phyloP scores from a whole-genome alignment of 2,113 vertebrate species.

The Antechinus flavipes region DNA sequence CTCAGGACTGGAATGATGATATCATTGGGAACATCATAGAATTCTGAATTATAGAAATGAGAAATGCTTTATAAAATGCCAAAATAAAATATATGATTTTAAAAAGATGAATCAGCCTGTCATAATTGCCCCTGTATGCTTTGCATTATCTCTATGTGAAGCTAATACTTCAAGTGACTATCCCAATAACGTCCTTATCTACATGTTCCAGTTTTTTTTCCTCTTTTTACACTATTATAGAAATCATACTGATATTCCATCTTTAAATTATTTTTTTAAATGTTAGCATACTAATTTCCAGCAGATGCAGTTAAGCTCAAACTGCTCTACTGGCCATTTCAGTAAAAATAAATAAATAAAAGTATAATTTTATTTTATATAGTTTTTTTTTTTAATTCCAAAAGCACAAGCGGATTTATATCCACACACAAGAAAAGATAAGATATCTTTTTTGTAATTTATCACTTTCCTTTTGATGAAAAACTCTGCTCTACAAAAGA shows the following conservation, averaged over 20 bases:
- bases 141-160: constrained; percentile 69
- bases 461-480: constrained; percentile 83
- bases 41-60: constrained; percentile 74
- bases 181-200: constrained; percentile 51
- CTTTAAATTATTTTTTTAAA: constrained; percentile 75
- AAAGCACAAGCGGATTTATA: constrained; percentile 67
- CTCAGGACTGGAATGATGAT: background rate
- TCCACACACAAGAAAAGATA: constrained; percentile 76
- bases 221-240: constrained; percentile 51
- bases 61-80: constrained; percentile 74
- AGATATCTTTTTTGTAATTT: constrained; percentile 77
- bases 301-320: constrained; percentile 72
- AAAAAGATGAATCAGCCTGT: constrained; percentile 71
- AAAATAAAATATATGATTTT: constrained; percentile 75
- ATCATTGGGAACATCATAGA: constrained; percentile 67
- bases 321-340: constrained; percentile 69
- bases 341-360: constrained; percentile 2
- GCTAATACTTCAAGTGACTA: constrained; percentile 64
- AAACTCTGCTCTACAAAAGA: constrained; percentile 82
- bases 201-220: constrained; percentile 7
- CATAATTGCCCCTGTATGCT: constrained; percentile 72
- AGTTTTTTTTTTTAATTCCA: constrained; percentile 52
- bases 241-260: constrained; percentile 68
- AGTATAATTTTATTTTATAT: constrained; percentile 70
- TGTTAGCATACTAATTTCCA: constrained; percentile 70